Evolutionary conservation across 2,113 vertebrate species (phyloP), one percentile per base, ranked within the genome.

Genomic region (Equus quagga): DNA sequence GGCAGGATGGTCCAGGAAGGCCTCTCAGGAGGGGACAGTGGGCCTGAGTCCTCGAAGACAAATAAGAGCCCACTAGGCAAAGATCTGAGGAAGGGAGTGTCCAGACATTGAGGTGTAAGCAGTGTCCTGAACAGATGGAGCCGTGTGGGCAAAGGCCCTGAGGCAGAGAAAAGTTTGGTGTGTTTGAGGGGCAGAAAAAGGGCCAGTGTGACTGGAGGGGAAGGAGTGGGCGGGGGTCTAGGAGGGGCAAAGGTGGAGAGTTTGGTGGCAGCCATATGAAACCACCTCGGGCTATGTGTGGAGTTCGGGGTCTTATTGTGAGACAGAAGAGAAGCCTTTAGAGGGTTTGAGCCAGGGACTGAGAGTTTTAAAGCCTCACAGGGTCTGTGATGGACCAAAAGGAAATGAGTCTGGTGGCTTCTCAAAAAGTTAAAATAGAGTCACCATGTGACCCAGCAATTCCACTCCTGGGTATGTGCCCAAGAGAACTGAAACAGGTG

Each of bases 401-500:
- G 41, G 44, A 91, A 80, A 90, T 60, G 24, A 67, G 23, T 26
- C 36, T 80, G 12, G 44, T 1, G 4, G 54, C 88, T 93, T 81
- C 78, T 96, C 76, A 79, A 72, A 91, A 67, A 65, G 5, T 60
- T 36, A 51, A 92, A 36, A 44, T 62, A 49, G 54, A 56, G 41
- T 94, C 90, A 91, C 31, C 65, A 24, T 46, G 56, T 73, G 85
- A 81, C 72, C 78, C 65, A 80, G 85, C 54, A 84, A 13, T 73
- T 89, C 91, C 62, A 60, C 69, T 54, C 24, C 31, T 78, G 12
- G 13, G 62, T 75, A 0, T 41, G 14, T n/a, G 70, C n/a, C 83
- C 75, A 44, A 72, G 75, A 95, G 73, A 86, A 83, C 26, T 78
- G 51, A 95, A 96, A 75, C 84, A 67, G 51, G 18, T 65, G n/a